A percentile compares a stretch with the other conserved stretches of the same genome.
Conservation (phyloP, 2,888 invertebrate genomes). For the Aquatica leii region DNA sequence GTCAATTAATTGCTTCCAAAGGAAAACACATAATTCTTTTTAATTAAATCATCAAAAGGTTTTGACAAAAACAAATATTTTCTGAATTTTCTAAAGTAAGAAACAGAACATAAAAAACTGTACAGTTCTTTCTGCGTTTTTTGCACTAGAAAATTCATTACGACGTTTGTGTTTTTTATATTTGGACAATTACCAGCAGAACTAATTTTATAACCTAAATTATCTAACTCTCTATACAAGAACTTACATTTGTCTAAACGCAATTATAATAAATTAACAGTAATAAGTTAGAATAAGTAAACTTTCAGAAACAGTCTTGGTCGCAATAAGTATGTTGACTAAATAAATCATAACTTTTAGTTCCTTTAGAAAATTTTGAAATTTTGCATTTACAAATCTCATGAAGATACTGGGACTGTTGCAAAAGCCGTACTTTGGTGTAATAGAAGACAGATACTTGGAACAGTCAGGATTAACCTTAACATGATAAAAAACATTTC, state of each 20-base stretch:
- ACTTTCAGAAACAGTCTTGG: neutral
- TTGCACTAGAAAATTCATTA: neutral
- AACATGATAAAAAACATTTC: conserved; percentile 1
- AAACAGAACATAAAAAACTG: neutral
- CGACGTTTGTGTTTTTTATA: neutral
- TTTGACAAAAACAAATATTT: neutral
- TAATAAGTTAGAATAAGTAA: neutral
- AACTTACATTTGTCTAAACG: conserved; percentile 4
- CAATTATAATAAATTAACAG: conserved; percentile 2
- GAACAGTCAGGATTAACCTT: conserved; percentile 5
- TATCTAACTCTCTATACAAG: neutral
- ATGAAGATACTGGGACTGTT: neutral
- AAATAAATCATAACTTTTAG: conserved; percentile 1
- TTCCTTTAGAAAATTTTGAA: neutral
- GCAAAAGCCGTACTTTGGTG: neutral
- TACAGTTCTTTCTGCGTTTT: neutral
- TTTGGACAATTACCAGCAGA: neutral
- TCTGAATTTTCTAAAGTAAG: conserved; percentile 4
- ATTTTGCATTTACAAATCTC: conserved; percentile 4
- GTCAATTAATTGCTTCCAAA: neutral
- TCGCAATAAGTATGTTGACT: conserved; percentile 1
- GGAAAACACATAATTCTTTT: neutral
- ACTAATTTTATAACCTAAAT: conserved; percentile 8
- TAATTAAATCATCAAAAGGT: neutral
- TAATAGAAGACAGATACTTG: neutral